Base-by-base conservation (phyloP, 1,140 invertebrate genomes). In the Drosophila sproati region DNA sequence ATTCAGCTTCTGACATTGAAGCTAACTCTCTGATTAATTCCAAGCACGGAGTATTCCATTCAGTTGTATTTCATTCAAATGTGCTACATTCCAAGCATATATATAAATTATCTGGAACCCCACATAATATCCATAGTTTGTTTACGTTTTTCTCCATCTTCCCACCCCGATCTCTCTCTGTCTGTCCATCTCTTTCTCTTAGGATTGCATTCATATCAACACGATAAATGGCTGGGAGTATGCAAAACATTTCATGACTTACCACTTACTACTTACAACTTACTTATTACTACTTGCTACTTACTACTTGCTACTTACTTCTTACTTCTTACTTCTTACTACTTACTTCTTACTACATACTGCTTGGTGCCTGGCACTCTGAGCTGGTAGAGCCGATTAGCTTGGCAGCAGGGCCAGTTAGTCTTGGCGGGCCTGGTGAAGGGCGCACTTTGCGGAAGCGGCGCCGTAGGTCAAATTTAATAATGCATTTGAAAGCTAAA, bases 1-100 rank as follows among this genome's bases (percentile, higher is more conserved):
- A 35, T 56, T 60, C 28, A 47, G 43, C 51, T 60, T 39, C 62
- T 88, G 83, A 82, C 82, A 87, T 87, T 88, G 77, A 77, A 75
- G 56, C 7, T 29, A n/a, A 57, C 12, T 47, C n/a, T 45, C 31
- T 34, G 52, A 62, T 61, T 45, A 45, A 75, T 70, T 54, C 35
- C 48, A 41, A 48, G 69, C 51, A 43, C 54, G 60, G 75, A 51
- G 45, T 64, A 66, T 66, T 68, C 31, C 66, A 74, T 82, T 82
- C 79, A 82, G 59, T 77, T 72, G 10, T n/a, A 20, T 20, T 20
- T 20, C 20, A 20, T 20, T 20, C 20, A 20, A 20, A 20, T 20
- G 73, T 67, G 37, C 37, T 54, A 35, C 31, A 51, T 45, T n/a
- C 12, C 20, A 20, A 54, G 5, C 47, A 3, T 7, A 61, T 61